These are phyloP conservation scores for Eupithecia dodoneata DNA, from an alignment of 2,888 invertebrate genomes.

Conservation along the genomic window DNA sequence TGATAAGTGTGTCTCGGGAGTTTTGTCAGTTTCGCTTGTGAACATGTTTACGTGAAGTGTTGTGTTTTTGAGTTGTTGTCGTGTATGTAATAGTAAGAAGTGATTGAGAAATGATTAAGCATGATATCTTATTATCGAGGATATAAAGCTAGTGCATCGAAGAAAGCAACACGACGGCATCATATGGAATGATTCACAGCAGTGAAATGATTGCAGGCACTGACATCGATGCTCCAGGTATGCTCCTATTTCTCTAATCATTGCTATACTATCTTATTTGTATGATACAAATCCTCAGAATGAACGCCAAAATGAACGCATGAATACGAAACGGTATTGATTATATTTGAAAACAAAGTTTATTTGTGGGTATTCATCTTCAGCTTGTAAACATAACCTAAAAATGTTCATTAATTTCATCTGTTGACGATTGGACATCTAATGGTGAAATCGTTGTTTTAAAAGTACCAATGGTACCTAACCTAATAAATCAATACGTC, in stretches of 20 bases:
- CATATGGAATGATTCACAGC: constrained; percentile 54
- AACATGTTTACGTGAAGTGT: constrained; percentile 78
- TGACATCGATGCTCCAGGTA: constrained; percentile 64
- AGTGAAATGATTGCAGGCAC: constrained; percentile 59
- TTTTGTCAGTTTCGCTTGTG: constrained; percentile 46
- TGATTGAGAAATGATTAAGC: constrained; percentile 52
- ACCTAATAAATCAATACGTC: neutral
- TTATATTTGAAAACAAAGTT: constrained; percentile 9
- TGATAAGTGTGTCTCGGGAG: constrained; percentile 10
- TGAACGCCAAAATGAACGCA: neutral
- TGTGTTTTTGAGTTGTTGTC: constrained; percentile 58
- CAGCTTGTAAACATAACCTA: constrained; percentile 82
- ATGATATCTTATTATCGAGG: constrained; percentile 57
- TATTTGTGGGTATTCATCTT: constrained; percentile 41
- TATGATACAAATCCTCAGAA: neutral
- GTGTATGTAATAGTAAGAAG: constrained; percentile 55
- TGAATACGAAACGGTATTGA: neutral
- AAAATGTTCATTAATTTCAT: constrained; percentile 49
- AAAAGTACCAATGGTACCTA: neutral
- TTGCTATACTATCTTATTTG: constrained; percentile 7
- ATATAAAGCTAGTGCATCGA: constrained; percentile 44
- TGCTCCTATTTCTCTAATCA: constrained; percentile 32
- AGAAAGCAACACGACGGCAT: constrained; percentile 67
- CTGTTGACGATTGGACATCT: neutral
- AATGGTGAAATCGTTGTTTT: neutral